phyloP scores from a whole-genome alignment of 2,797 vertebrate genomes.

The Anas capensis region DNA sequence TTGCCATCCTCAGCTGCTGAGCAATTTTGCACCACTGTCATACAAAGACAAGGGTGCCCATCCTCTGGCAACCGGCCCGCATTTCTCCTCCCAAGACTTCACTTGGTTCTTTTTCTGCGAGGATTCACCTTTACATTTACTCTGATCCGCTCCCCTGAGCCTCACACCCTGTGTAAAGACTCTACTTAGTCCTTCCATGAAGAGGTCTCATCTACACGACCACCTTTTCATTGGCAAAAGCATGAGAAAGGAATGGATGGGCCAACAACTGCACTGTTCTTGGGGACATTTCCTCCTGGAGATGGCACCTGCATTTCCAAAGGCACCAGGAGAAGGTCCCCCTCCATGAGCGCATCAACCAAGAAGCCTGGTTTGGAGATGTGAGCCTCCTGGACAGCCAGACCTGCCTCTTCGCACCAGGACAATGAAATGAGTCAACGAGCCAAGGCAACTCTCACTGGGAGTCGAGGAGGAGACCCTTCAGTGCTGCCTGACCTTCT shows the following conservation, averaged over 20 bases:
- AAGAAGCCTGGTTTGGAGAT: neutral
- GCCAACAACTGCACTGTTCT: neutral
- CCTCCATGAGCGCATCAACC: neutral
- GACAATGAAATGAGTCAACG: neutral
- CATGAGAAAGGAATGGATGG: constrained; percentile 31
- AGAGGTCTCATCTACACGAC: neutral
- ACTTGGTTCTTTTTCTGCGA: neutral
- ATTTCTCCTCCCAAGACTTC: neutral
- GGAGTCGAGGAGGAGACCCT: constrained; percentile 27
- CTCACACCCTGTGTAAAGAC: neutral
- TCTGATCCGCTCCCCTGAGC: neutral
- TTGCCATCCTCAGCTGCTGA: neutral
- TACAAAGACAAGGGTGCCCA: neutral
- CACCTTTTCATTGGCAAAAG: neutral
- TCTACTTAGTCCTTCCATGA: neutral
- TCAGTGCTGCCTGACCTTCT: constrained; percentile 26
- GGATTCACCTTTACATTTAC: neutral
- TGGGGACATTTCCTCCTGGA: neutral
- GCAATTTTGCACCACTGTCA: neutral
- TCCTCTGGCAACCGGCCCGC: neutral
- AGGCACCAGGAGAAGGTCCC: neutral
- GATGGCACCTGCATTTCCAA: neutral
- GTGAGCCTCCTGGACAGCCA: fast-evolving
- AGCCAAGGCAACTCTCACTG: neutral
- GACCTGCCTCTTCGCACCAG: neutral